Evolutionary conservation across 2,888 invertebrate species (phyloP), one percentile per base, ranked within the genome.

Genomic region (Clivina fossor): DNA sequence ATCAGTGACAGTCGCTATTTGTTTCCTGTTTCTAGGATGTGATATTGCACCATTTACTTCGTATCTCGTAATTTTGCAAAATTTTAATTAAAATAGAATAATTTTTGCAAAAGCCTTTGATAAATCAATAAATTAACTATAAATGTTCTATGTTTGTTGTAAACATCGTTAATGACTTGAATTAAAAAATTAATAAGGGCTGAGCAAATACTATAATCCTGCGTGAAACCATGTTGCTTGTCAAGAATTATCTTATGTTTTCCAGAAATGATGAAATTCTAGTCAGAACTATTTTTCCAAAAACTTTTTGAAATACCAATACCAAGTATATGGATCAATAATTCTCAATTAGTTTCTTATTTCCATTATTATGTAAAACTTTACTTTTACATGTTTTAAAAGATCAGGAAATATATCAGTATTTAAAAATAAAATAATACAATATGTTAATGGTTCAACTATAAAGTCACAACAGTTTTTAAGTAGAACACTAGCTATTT

Each of bases 191-290:
- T 5, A 16, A 35, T 4, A 3, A 35, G 13, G 2, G 37, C 11
- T 8, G 33, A 33, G n/a, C n/a, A n/a, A n/a, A n/a, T n/a, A n/a
- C n/a, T n/a, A n/a, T n/a, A 8, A 33, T 33, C 9, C 18, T 35
- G 15, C 15, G 16, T 35, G 37, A 35, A 35, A 35, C 15, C 37
- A 35, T 35, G 37, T 35, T 35, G 37, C 13, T 35, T 18, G 9
- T 35, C 37, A 11, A 35, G 15, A 7, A 35, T 16, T 35, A 35
- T 35, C 7, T 35, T 35, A 9, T 3, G 15, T 9, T 35, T 35
- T 33, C 33, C 5, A 33, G 7, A 9, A 33, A 33, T 4, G 33
- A 33, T 33, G 11, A 33, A 5, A 35, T 35, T 35, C 37, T 35
- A 35, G 18, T 9, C 8, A 35, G 18, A 5, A 35, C 18, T 35